phyloP scores from a whole-genome alignment of 2,888 invertebrate species.

The Ypsolopha scabrella region DNA sequence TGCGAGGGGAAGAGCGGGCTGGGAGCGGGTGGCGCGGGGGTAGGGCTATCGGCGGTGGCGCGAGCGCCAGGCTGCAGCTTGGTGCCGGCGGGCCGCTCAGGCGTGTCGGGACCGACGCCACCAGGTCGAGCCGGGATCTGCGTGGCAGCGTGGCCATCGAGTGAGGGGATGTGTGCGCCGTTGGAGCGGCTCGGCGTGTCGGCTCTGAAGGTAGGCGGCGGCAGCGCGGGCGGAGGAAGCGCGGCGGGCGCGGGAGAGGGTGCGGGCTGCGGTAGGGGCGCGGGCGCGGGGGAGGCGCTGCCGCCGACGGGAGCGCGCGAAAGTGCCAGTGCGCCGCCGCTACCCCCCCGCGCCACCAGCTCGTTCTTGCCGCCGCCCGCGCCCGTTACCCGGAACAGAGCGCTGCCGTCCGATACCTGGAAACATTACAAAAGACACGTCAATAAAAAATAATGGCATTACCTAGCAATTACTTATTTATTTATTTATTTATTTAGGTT shows the following conservation, averaged over 20 bases:
- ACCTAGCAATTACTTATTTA: no score
- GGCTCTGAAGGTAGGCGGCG: conserved; percentile 73
- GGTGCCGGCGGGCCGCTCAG: conserved; percentile 56
- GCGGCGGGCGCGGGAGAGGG: conserved; percentile 80
- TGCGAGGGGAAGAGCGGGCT: conserved; percentile 55
- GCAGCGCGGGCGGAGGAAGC: conserved; percentile 74
- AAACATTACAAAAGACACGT: conserved; percentile 10
- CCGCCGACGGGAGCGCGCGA: conserved; percentile 73
- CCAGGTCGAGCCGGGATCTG: conserved; percentile 52
- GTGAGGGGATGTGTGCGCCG: conserved; percentile 56
- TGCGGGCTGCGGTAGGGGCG: conserved; percentile 75
- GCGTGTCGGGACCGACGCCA: conserved; percentile 52
- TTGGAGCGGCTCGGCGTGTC: conserved; percentile 51
- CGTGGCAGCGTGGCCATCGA: conserved; percentile 53
- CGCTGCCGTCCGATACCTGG: conserved; percentile 56
- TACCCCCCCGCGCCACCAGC: conserved; percentile 75
- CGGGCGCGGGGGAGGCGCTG: conserved; percentile 73
- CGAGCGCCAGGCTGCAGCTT: conserved; percentile 58
- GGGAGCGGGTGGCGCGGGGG: conserved; percentile 54
- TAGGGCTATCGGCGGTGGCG: conserved; percentile 58
- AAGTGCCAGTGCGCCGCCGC: conserved; percentile 71
- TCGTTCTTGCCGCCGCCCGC: conserved; percentile 77
- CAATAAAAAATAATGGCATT: no score
- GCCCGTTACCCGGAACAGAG: conserved; percentile 67
- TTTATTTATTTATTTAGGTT: no score